phyloP scores from a whole-genome alignment of 2,113 vertebrate genomes.

The Seriola quinqueradiata region DNA sequence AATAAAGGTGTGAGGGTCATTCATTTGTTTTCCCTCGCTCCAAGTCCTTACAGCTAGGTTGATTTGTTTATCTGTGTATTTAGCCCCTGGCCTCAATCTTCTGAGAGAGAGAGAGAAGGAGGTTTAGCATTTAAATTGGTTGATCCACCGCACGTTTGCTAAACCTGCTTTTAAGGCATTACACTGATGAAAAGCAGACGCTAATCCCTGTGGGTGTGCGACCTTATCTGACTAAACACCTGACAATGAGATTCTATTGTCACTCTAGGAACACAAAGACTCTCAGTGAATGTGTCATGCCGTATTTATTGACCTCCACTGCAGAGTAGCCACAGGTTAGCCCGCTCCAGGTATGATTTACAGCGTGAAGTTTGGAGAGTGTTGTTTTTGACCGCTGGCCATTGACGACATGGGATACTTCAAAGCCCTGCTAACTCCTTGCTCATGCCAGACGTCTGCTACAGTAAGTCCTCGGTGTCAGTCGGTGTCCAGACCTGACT shows the following conservation, averaged over 20 bases:
- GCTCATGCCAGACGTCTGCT: slow-evolving; percentile 35
- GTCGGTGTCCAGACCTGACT: slow-evolving; percentile 29
- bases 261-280: slow-evolving; percentile 64
- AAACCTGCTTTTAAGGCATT: slow-evolving; percentile 83
- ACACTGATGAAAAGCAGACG: slow-evolving; percentile 80
- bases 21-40: slow-evolving; percentile 84
- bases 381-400: slow-evolving; percentile 31
- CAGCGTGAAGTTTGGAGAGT: slow-evolving; percentile 32
- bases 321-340: slow-evolving; percentile 45
- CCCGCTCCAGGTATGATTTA: slow-evolving; percentile 54
- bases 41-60: slow-evolving; percentile 87
- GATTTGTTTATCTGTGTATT: slow-evolving; percentile 89
- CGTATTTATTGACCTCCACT: slow-evolving; percentile 63
- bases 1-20: slow-evolving; percentile 88
- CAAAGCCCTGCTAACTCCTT: slow-evolving; percentile 35
- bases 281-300: slow-evolving; percentile 35
- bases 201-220: slow-evolving; percentile 76
- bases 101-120: slow-evolving; percentile 64
- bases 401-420: slow-evolving; percentile 9
- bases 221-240: slow-evolving; percentile 84
- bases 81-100: slow-evolving; percentile 80
- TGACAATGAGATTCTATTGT: slow-evolving; percentile 79
- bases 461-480: slow-evolving; percentile 51
- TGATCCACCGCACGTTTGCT: slow-evolving; percentile 75
- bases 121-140: slow-evolving; percentile 87